These are phyloP conservation scores for Teinopalpus imperialis DNA, from an alignment of 2,888 invertebrate genomes.

Conservation along the genomic window DNA sequence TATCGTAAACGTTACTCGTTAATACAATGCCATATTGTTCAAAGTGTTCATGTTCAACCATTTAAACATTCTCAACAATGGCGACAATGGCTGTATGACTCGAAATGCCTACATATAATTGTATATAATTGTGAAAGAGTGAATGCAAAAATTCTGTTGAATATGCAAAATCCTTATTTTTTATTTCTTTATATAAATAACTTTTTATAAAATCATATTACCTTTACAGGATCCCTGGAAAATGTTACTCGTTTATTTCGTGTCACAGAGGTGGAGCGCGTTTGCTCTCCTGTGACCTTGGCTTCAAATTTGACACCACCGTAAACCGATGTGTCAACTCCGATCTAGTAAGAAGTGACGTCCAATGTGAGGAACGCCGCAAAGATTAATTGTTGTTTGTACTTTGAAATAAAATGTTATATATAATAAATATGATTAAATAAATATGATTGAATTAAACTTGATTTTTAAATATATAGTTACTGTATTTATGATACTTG, in stretches of 20 bases:
- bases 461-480: too few relatives aligned
- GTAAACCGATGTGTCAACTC: conserved; percentile 45
- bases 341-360: conserved; percentile 33
- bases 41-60: too few relatives aligned
- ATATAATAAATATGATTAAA: too few relatives aligned
- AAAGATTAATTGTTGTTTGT: background rate
- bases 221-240: conserved; percentile 46
- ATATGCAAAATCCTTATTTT: too few relatives aligned
- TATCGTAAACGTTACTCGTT: too few relatives aligned
- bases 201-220: background rate
- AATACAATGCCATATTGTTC: too few relatives aligned
- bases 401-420: too few relatives aligned
- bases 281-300: conserved; percentile 55
- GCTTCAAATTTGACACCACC: conserved; percentile 50
- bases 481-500: too few relatives aligned
- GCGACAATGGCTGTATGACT: background rate
- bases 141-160: too few relatives aligned
- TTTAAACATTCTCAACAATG: background rate
- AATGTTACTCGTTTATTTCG: conserved; percentile 58
- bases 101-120: background rate
- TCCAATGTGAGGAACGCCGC: conserved; percentile 11
- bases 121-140: too few relatives aligned
- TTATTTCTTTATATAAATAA: too few relatives aligned
- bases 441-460: too few relatives aligned
- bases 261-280: conserved; percentile 50